Evolutionary conservation across 2,888 invertebrate genomes (phyloP).

Genomic region (Lasioglossum lativentre): DNA sequence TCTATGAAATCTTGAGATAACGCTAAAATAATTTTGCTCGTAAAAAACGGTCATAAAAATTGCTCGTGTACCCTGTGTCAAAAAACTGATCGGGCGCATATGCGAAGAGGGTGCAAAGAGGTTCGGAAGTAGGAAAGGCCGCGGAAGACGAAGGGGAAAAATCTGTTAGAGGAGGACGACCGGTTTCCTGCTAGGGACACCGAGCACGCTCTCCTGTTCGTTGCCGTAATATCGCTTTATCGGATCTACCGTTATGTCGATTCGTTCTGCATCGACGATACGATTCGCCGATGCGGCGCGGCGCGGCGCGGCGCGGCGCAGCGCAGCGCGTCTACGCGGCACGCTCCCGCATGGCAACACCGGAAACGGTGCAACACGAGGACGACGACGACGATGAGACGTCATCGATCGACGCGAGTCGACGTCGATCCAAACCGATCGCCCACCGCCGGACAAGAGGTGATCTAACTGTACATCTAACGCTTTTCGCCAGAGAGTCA

Average conservation of each 20-base stretch:
- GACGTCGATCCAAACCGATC: conserved; percentile 56
- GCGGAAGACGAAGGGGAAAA: background rate
- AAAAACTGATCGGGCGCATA: too few relatives aligned
- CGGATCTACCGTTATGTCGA: conserved; percentile 78
- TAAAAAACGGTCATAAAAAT: too few relatives aligned
- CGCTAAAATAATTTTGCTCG: too few relatives aligned
- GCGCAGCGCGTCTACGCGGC: too few relatives aligned
- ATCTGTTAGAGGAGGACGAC: conserved; percentile 28
- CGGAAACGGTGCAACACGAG: conserved; percentile 64
- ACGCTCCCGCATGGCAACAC: conserved; percentile 62
- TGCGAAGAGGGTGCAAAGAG: too few relatives aligned
- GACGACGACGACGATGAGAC: conserved; percentile 42
- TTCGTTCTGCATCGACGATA: conserved; percentile 76
- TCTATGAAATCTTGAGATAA: too few relatives aligned
- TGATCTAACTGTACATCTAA: conserved; percentile 76
- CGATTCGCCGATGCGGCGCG: conserved; percentile 47
- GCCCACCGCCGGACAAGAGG: conserved; percentile 28
- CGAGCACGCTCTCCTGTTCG: conserved; percentile 31
- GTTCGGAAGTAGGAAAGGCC: background rate
- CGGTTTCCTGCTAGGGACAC: conserved; percentile 44
- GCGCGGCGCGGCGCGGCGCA: too few relatives aligned
- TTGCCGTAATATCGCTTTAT: conserved; percentile 71
- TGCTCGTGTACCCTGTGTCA: too few relatives aligned
- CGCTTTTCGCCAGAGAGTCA: conserved; percentile 61
- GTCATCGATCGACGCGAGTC: conserved; percentile 63